Conservation (phyloP, 2,888 invertebrate species). For the Sturmia bella region DNA sequence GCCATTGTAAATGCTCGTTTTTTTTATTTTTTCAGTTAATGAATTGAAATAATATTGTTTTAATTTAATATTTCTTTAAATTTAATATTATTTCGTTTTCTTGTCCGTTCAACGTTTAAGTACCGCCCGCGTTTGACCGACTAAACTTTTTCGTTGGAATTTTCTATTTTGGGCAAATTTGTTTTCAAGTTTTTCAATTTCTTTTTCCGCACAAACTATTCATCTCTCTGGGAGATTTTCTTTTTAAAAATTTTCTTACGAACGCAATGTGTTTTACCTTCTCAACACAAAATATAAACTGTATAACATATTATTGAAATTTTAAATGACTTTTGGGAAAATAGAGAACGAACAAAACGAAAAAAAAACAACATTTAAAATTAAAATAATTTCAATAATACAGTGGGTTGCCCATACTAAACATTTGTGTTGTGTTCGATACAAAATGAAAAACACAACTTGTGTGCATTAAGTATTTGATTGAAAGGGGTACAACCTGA, state of each 20-base stretch:
- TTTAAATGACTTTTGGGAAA: conserved; percentile 60
- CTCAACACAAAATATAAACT: conserved; percentile 55
- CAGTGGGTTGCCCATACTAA: conserved; percentile 45
- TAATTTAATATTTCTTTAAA: neutral
- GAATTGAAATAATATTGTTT: conserved; percentile 1
- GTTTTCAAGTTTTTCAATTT: conserved; percentile 21
- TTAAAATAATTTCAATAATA: conserved; percentile 46
- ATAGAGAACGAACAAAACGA: conserved; percentile 17
- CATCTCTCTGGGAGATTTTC: conserved; percentile 25
- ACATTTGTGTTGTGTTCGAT: conserved; percentile 33
- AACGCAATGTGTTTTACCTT: conserved; percentile 58
- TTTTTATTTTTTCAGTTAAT: conserved; percentile 15
- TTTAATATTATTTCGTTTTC: conserved; percentile 38
- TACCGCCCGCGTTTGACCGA: conserved; percentile 78
- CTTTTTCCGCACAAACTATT: conserved; percentile 17
- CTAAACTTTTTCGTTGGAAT: conserved; percentile 75
- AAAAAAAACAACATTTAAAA: conserved; percentile 10
- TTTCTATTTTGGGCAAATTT: conserved; percentile 66
- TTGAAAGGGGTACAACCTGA: conserved; percentile 17
- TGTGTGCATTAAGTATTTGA: conserved; percentile 27
- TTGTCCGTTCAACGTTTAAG: conserved; percentile 65
- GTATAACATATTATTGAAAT: conserved; percentile 60
- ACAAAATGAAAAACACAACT: conserved; percentile 30
- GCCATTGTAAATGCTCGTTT: conserved; percentile 85
- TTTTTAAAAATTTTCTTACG: conserved; percentile 36